Evolutionary conservation across 2,888 invertebrate species (phyloP).

Genomic region (Raillietiella orientalis): DNA sequence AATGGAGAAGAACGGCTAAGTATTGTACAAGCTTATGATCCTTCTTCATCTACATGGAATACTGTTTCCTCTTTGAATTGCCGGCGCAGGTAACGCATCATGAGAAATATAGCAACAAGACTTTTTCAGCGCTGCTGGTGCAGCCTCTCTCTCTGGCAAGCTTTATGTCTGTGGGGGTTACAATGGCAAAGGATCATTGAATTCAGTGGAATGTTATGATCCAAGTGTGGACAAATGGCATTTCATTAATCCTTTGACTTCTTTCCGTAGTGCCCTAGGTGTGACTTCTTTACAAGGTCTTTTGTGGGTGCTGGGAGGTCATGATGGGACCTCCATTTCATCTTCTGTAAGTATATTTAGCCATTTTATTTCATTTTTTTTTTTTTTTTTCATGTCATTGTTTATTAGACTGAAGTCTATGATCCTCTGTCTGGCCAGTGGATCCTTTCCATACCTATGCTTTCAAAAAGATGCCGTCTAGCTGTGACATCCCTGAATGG

Average conservation of each 20-base stretch:
- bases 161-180: constrained; percentile 59
- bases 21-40: constrained; percentile 55
- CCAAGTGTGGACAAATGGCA: constrained; percentile 37
- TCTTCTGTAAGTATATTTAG: constrained; percentile 24
- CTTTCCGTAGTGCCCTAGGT: constrained; percentile 34
- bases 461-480: constrained; percentile 41
- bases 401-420: constrained; percentile 33
- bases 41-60: constrained; percentile 32
- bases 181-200: constrained; percentile 47
- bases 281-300: constrained; percentile 32
- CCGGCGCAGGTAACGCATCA: constrained; percentile 27
- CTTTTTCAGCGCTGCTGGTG: constrained; percentile 32
- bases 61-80: constrained; percentile 44
- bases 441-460: constrained; percentile 40
- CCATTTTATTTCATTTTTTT: not conserved
- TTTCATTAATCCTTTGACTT: constrained; percentile 33
- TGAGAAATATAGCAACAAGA: not conserved
- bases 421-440: constrained; percentile 36
- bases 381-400: constrained; percentile 1
- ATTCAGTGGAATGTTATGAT: constrained; percentile 47
- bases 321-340: constrained; percentile 57
- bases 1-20: constrained; percentile 47
- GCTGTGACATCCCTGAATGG: constrained; percentile 49
- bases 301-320: constrained; percentile 52
- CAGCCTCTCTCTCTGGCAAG: constrained; percentile 34